Evolutionary conservation across 2,888 invertebrate genomes (phyloP).

Genomic region (Sthenelais limicola): DNA sequence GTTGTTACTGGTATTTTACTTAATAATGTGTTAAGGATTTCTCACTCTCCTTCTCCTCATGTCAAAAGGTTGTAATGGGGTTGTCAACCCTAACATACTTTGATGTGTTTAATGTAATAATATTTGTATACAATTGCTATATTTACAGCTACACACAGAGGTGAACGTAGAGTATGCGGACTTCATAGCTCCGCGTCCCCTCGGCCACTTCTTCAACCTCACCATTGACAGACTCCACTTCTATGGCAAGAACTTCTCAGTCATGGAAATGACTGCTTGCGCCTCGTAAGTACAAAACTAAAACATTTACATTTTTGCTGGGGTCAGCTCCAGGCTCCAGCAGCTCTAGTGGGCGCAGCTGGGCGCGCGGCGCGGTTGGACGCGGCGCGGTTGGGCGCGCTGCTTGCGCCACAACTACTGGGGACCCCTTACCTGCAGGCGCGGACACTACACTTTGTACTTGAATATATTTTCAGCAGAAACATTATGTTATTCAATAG

Average conservation of each 20-base stretch:
- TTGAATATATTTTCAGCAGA: too few species aligned
- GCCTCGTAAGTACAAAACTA: slow-evolving; percentile 77
- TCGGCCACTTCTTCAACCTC: slow-evolving; percentile 78
- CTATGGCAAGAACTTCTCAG: slow-evolving; percentile 89
- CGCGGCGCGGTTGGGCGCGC: too few species aligned
- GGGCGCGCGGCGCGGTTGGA: too few species aligned
- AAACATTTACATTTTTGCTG: neutral
- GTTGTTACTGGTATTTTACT: too few species aligned
- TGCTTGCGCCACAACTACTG: too few species aligned
- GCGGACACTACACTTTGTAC: too few species aligned
- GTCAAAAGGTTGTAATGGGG: too few species aligned
- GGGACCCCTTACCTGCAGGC: too few species aligned
- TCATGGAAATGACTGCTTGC: slow-evolving; percentile 74
- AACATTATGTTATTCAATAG: too few species aligned
- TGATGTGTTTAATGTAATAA: neutral
- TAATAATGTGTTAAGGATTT: too few species aligned
- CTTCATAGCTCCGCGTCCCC: slow-evolving; percentile 24
- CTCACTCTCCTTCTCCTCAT: too few species aligned
- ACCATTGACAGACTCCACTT: slow-evolving; percentile 75
- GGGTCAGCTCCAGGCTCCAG: neutral
- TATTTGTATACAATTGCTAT: neutral
- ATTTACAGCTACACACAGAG: slow-evolving; percentile 27
- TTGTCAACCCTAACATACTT: neutral
- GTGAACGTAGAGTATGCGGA: slow-evolving; percentile 43
- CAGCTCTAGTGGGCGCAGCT: too few species aligned